Evolutionary conservation across 2,888 invertebrate species (phyloP).

Genomic region (Megalurothrips usitatus): DNA sequence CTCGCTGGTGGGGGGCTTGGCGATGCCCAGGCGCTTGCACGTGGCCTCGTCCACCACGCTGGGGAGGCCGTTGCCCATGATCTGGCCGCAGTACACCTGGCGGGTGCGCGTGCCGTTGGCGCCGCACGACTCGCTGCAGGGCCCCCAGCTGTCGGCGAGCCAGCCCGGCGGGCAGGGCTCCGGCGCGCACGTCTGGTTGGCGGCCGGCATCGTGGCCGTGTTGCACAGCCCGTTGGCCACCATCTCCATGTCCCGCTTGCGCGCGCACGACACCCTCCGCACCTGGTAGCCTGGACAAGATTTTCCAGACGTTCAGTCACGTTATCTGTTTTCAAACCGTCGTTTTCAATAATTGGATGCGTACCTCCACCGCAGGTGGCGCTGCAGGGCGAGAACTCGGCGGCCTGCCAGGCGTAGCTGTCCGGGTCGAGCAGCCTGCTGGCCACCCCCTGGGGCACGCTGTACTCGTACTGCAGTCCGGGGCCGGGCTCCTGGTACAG

Average conservation of each 20-base stretch:
- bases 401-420: conserved; percentile 78
- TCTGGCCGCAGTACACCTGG: conserved; percentile 70
- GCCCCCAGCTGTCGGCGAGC: conserved; percentile 72
- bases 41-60: conserved; percentile 69
- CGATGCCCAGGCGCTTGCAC: conserved; percentile 63
- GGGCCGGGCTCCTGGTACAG: conserved; percentile 78
- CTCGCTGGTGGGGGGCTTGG: conserved; percentile 63
- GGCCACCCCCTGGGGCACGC: conserved; percentile 68
- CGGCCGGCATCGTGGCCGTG: conserved; percentile 63
- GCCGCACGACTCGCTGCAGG: conserved; percentile 79
- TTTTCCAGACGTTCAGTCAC: not conserved
- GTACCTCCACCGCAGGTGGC: conserved; percentile 87
- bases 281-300: conserved; percentile 61
- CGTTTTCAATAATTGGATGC: no score
- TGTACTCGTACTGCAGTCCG: conserved; percentile 85
- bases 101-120: conserved; percentile 65
- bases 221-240: conserved; percentile 78
- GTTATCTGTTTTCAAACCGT: no score
- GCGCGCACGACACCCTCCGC: conserved; percentile 75
- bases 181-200: conserved; percentile 66
- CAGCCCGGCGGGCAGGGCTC: conserved; percentile 77
- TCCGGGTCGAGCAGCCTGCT: conserved; percentile 59
- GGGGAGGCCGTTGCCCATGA: conserved; percentile 66
- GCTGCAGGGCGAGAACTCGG: conserved; percentile 74
- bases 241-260: conserved; percentile 62